These are phyloP conservation scores for Sipha maydis DNA, from an alignment of 2,888 invertebrate species.

Conservation along the genomic window DNA sequence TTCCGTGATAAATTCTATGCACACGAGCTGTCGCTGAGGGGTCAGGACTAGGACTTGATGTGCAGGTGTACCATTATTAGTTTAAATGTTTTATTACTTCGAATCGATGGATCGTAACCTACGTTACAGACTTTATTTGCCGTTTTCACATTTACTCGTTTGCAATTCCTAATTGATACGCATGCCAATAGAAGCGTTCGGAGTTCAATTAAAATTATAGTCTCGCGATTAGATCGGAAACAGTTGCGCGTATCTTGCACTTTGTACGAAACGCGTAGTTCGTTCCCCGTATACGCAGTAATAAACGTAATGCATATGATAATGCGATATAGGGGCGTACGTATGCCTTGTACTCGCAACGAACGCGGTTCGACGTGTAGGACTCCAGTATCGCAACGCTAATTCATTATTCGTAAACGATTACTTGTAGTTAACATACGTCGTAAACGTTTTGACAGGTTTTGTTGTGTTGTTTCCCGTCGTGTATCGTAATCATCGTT, in stretches of 20 bases:
- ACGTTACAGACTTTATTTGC: too few species aligned
- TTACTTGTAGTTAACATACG: background rate
- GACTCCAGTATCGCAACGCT: background rate
- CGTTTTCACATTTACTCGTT: too few species aligned
- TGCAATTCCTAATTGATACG: too few species aligned
- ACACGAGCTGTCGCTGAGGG: too few species aligned
- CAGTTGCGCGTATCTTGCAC: background rate
- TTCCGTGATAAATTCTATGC: too few species aligned
- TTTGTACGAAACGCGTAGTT: background rate
- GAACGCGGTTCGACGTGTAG: background rate
- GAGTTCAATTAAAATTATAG: background rate
- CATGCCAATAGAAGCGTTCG: background rate
- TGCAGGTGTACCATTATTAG: too few species aligned
- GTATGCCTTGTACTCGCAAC: background rate
- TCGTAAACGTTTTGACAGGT: constrained; percentile 22
- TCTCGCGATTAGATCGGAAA: too few species aligned
- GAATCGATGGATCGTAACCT: too few species aligned
- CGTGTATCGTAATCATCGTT: constrained; percentile 32
- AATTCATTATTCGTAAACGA: constrained; percentile 25
- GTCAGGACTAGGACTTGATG: too few species aligned
- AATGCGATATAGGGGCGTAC: too few species aligned
- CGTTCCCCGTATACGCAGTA: background rate
- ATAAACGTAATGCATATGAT: too few species aligned
- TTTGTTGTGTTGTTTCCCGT: background rate
- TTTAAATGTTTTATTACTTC: too few species aligned